Evolutionary conservation across 2,797 vertebrate species (phyloP).

Genomic region (Sus cebifrons): DNA sequence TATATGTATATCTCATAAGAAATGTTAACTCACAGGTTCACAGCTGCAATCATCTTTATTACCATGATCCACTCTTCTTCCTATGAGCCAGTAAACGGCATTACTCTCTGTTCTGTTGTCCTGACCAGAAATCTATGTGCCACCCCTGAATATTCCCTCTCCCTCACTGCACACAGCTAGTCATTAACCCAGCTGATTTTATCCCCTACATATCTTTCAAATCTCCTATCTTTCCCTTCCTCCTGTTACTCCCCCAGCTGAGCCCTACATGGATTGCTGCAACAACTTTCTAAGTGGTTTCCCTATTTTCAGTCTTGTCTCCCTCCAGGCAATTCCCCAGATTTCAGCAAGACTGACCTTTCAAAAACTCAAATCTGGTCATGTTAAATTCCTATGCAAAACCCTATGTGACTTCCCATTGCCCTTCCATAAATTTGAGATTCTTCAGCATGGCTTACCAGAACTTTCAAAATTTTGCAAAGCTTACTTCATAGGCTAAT

Average conservation of each 20-base stretch:
- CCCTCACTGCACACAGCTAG: no score
- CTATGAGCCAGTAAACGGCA: background rate
- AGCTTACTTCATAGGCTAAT: background rate
- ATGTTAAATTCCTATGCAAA: conserved; percentile 56
- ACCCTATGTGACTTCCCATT: background rate
- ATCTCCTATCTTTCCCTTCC: background rate
- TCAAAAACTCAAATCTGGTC: conserved; percentile 54
- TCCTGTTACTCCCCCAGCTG: background rate
- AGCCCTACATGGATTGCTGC: background rate
- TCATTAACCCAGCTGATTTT: background rate
- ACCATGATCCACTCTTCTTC: background rate
- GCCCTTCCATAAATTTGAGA: background rate
- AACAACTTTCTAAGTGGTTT: background rate
- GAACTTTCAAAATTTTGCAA: background rate
- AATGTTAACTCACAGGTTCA: background rate
- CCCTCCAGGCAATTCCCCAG: background rate
- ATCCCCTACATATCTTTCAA: background rate
- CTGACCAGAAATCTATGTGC: background rate
- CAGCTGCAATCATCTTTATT: background rate
- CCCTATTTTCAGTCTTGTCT: conserved; percentile 60
- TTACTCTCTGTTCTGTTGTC: background rate
- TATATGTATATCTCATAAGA: background rate
- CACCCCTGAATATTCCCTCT: background rate
- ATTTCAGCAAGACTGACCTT: conserved; percentile 32
- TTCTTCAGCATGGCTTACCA: background rate